Evolutionary conservation across 2,113 vertebrate genomes (phyloP).

Genomic region (Calidris pugnax): DNA sequence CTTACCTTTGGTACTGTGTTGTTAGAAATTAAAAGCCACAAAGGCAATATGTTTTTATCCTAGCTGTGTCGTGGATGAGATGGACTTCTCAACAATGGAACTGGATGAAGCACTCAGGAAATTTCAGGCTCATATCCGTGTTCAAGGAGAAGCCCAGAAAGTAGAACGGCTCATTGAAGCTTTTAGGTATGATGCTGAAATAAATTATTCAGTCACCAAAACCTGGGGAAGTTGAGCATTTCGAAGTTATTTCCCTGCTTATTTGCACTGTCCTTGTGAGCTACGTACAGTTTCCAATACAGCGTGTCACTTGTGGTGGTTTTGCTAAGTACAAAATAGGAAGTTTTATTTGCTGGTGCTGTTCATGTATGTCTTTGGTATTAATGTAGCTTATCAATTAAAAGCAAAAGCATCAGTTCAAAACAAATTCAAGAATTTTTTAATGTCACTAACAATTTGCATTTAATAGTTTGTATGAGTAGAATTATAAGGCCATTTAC

Average conservation of each 20-base stretch:
- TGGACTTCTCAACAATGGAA: constrained; percentile 96
- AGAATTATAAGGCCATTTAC: neutral
- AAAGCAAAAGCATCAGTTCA: neutral
- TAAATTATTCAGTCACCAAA: neutral
- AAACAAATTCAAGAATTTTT: neutral
- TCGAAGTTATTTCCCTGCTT: neutral
- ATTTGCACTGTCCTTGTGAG: neutral
- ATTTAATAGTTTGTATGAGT: neutral
- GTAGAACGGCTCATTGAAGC: constrained; percentile 95
- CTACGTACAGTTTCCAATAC: neutral
- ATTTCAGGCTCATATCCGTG: constrained; percentile 96
- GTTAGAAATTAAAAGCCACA: neutral
- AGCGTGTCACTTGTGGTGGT: neutral
- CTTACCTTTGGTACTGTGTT: neutral
- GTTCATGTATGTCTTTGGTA: neutral
- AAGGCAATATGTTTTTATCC: constrained; percentile 12
- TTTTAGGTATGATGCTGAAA: constrained; percentile 82
- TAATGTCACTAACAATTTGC: neutral
- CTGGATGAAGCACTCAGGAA: constrained; percentile 95
- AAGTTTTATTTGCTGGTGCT: neutral
- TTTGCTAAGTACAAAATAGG: neutral
- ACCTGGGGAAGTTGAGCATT: neutral
- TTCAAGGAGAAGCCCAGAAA: constrained; percentile 97
- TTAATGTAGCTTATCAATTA: neutral
- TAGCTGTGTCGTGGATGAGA: constrained; percentile 97